Percentiles rank a stretch among this genome's conserved stretches.
These are phyloP conservation scores for Sciaenops ocellatus DNA, from an alignment of 2,797 vertebrate genomes.

Conservation along the genomic window DNA sequence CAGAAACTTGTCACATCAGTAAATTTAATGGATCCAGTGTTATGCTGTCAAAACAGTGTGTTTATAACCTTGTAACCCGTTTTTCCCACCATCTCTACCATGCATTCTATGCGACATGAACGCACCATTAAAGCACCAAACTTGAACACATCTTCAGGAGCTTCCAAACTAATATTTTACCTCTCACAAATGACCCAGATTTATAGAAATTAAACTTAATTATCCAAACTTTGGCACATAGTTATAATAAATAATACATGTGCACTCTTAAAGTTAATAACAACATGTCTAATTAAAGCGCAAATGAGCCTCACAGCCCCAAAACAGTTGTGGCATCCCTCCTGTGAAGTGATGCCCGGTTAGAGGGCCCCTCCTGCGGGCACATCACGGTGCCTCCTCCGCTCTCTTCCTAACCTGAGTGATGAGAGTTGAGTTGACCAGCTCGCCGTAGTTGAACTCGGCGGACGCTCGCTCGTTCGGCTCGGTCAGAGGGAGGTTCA, in stretches of 20 bases:
- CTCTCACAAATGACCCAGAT: no score
- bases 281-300: not conserved
- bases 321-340: not conserved
- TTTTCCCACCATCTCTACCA: not conserved
- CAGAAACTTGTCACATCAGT: not conserved
- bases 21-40: not conserved
- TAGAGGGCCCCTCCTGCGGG: slow-evolving; percentile 10
- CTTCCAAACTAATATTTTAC: no score
- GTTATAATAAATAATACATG: no score
- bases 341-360: slow-evolving; percentile 20
- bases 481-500: slow-evolving; percentile 91
- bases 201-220: no score
- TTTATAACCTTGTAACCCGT: not conserved
- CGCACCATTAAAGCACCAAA: not conserved
- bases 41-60: not conserved
- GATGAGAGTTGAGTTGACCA: slow-evolving; percentile 83
- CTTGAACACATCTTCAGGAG: no score
- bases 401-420: slow-evolving; percentile 72
- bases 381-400: slow-evolving; percentile 8
- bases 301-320: not conserved
- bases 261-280: not conserved
- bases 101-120: not conserved
- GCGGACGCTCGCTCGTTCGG: slow-evolving; percentile 92
- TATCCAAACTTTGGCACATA: not conserved
- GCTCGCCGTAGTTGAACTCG: slow-evolving; percentile 96